Base-by-base conservation (phyloP, 2,888 invertebrate genomes). In the Germaria angustata region DNA sequence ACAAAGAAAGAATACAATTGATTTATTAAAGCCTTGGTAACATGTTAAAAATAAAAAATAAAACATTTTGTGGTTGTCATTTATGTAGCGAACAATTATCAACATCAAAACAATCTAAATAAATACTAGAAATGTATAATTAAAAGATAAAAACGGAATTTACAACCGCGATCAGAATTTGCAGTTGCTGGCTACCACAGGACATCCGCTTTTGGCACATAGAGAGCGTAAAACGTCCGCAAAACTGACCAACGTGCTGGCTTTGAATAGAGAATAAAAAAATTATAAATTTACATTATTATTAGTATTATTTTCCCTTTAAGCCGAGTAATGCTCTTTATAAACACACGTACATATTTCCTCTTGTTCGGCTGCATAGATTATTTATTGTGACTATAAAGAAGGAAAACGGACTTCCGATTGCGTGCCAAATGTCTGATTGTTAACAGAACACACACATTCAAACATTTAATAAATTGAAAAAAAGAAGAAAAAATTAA, bases 401-500 rank as follows among this genome's bases (percentile, higher is more conserved):
- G 17, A 59, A 59, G 66, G 39, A 36, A 57, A 59, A 68, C 59
- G 76, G 66, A 68, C 59, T 59, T 76, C 59, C 68, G 68, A 51
- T 61, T 68, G 76, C 55, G 32, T 55, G 55, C 34, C 55, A 34
- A 32, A 55, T 13, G 32, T 34, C 17, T 17, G 32, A 66, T 49
- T 75, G 65, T 36, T 28, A 28, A 1, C 4, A 20, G 46, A 22
- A 22, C 49, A 49, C 7, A 53, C 28, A 15, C 53, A 34, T 9
- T 34, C 9, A 0, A 32, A 17, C 32, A 15, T 34, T 55, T 32
- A 17, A 15, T 17, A 32, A 9, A 17, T 55, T 17, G 17, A 8
- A 34, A 34, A 17, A 9, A 34, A n/a, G n/a, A n/a, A n/a, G n/a
- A 22, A 17, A 4, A 34, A 34, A 34, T 7, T 34, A n/a, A 8